Evolutionary conservation across 2,888 invertebrate species (phyloP).

Genomic region (Cantharis rufa): DNA sequence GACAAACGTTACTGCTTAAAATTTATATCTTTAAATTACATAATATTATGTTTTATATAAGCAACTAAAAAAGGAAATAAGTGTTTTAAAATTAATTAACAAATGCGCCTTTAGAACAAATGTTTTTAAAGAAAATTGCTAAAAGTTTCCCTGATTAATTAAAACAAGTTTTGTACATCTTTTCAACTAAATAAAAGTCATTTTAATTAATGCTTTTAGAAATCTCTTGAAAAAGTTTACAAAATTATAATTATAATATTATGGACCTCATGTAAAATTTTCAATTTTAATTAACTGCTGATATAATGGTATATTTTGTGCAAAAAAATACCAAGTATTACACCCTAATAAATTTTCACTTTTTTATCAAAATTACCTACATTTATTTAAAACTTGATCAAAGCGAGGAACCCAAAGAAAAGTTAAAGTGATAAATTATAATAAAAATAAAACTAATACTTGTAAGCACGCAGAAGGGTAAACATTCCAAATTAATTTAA

Average conservation of each 20-base stretch:
- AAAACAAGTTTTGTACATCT: neutral
- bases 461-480: slow-evolving; percentile 16
- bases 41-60: neutral
- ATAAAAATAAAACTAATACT: slow-evolving; percentile 16
- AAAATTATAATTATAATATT: neutral
- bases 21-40: neutral
- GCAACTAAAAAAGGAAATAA: neutral
- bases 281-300: neutral
- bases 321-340: neutral
- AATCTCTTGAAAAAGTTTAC: neutral
- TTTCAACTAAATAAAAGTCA: neutral
- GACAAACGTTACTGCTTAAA: neutral
- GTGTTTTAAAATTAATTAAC: neutral
- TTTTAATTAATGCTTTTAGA: neutral
- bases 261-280: neutral
- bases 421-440: slow-evolving; percentile 7
- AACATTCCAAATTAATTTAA: slow-evolving; percentile 23
- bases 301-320: neutral
- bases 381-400: neutral
- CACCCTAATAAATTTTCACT: neutral
- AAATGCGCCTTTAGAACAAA: neutral
- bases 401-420: neutral
- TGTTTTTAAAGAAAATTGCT: neutral
- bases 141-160: neutral
- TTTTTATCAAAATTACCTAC: neutral